Conservation (phyloP, 2,113 vertebrate genomes). For the Syrrhaptes paradoxus region DNA sequence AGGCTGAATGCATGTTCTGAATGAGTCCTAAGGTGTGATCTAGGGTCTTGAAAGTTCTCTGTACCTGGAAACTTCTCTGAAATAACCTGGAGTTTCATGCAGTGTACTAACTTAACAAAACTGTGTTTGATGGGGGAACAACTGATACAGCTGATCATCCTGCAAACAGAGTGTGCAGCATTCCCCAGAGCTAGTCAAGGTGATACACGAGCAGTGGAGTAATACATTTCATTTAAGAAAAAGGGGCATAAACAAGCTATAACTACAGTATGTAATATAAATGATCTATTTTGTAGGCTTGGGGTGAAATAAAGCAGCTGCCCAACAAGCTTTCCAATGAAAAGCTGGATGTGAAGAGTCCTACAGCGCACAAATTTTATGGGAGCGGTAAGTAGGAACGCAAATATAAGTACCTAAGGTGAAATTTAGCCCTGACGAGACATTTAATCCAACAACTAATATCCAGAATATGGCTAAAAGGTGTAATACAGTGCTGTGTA, state of each 20-base stretch:
- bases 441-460: not conserved
- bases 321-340: not conserved
- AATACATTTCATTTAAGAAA: not conserved
- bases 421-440: not conserved
- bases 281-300: not conserved
- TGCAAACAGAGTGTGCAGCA: not conserved
- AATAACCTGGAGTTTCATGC: not conserved
- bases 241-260: not conserved
- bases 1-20: not conserved
- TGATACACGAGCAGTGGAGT: not conserved
- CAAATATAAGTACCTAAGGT: not conserved
- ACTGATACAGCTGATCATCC: not conserved
- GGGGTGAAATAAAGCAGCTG: not conserved
- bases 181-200: not conserved
- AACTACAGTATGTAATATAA: not conserved
- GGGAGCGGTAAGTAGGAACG: not conserved
- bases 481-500: not conserved
- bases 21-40: not conserved
- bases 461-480: not conserved
- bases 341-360: not conserved
- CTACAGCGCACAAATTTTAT: not conserved
- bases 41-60: not conserved
- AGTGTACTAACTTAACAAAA: not conserved
- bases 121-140: not conserved
- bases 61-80: not conserved